A percentile compares a stretch with the other conserved stretches of the same genome.
These are phyloP conservation scores for Tangachromis dhanisi DNA, from an alignment of 2,113 vertebrate species.

Conservation along the genomic window DNA sequence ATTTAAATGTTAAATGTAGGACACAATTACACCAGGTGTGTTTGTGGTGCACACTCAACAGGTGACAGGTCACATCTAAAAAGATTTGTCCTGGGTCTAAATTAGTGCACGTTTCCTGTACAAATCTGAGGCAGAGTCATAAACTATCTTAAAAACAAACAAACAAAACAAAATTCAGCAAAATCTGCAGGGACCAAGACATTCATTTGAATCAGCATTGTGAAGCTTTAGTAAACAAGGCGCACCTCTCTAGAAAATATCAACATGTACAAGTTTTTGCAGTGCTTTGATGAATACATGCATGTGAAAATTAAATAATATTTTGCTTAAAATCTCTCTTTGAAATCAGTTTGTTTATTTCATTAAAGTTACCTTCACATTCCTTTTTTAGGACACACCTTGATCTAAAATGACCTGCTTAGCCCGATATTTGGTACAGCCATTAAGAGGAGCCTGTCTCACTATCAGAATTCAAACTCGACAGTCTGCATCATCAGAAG, in stretches of 20 bases:
- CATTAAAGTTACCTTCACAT: background rate
- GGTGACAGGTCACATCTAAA: background rate
- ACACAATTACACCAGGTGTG: background rate
- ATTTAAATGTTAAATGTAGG: background rate
- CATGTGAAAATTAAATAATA: background rate
- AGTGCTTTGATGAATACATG: background rate
- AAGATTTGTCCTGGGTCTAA: background rate
- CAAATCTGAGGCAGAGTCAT: background rate
- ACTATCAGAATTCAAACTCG: background rate
- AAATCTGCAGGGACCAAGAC: background rate
- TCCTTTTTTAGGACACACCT: background rate
- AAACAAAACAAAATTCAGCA: background rate
- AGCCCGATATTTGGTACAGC: background rate
- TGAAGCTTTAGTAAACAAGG: background rate
- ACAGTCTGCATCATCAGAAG: background rate
- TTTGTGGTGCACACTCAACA: background rate
- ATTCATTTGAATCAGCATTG: background rate
- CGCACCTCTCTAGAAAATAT: background rate
- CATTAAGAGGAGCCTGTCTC: background rate
- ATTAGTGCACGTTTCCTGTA: background rate
- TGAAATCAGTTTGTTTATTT: background rate
- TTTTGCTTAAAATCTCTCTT: background rate
- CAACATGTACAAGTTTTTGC: background rate
- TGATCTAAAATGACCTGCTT: background rate
- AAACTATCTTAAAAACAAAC: background rate